Evolutionary conservation across 2,888 invertebrate species (phyloP), one percentile per base, ranked within the genome.

Genomic region (Xanthorhoe spadicearia): DNA sequence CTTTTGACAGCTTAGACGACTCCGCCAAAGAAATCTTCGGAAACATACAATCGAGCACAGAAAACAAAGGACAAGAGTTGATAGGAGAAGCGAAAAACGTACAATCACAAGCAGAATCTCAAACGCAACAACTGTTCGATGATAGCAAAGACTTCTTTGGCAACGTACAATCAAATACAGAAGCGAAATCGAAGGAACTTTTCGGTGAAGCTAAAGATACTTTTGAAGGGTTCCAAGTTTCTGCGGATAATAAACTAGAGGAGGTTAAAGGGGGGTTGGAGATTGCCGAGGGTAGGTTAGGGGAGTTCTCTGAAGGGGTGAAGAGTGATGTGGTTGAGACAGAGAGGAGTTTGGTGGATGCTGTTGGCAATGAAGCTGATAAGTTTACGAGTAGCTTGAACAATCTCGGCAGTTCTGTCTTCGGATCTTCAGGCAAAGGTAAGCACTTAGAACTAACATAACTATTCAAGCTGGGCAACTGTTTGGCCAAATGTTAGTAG

Each of bases 391-490:
- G 85, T 82, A 90, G 80, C 77, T 83, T 93, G 65, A 92, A 92
- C 70, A 88, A 92, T 81, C 84, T 92, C 80, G 92, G 92, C 72
- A 92, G 86, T 77, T 88, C 90, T 3, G 88, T 92, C 54, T 91
- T 92, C 76, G 91, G 92, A 74, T 85, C 87, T 78, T 90, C 92
- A 73, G 92, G 92, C 63, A 93, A 92, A 91, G 93, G 93, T 93
- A 46, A 67, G 48, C 6, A 35, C 8, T 7, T n/a, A 46, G n/a
- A 43, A 10, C 10, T 2, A 13, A 18, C 35, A 17, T 2, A n/a
- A 46, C 19, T 23, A 8, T 48, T 13, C 43, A 1, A 23, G 23
- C n/a, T n/a, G n/a, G n/a, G n/a, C n/a, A n/a, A n/a, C n/a, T n/a
- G n/a, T n/a, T n/a, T n/a, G n/a, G n/a, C n/a, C n/a, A n/a, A n/a